phyloP scores from a whole-genome alignment of 2,113 vertebrate species.

The Bubo bubo region DNA sequence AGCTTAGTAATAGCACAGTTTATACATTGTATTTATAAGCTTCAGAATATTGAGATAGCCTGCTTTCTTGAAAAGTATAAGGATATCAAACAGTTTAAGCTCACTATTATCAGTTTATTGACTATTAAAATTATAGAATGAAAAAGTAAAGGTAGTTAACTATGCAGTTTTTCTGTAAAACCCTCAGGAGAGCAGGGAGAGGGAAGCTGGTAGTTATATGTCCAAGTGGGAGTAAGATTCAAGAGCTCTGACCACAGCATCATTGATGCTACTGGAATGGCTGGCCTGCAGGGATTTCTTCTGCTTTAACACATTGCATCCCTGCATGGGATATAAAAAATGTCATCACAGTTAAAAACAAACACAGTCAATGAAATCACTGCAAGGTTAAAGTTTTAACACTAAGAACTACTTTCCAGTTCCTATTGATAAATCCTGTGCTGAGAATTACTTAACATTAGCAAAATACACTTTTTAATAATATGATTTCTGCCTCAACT shows the following conservation, averaged over 20 bases:
- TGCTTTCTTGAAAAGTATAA: background rate
- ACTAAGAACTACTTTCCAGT: background rate
- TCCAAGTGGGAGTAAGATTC: background rate
- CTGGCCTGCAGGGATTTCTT: constrained; percentile 9
- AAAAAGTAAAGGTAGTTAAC: background rate
- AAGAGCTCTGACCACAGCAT: constrained; percentile 14
- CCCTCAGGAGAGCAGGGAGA: background rate
- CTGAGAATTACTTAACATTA: background rate
- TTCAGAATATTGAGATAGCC: background rate
- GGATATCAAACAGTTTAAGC: background rate
- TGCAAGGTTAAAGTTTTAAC: background rate
- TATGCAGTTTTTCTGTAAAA: background rate
- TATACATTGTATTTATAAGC: background rate
- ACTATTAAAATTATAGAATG: background rate
- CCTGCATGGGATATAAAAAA: background rate
- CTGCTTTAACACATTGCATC: background rate
- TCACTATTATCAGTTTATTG: background rate
- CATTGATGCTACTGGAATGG: background rate
- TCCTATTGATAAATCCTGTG: background rate
- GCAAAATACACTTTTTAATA: background rate
- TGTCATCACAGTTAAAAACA: background rate
- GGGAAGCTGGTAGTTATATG: background rate
- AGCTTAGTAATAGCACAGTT: background rate
- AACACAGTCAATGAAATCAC: background rate
- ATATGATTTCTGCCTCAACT: constrained; percentile 6